Conservation (phyloP, 2,797 vertebrate genomes). For the Thunnus albacares region DNA sequence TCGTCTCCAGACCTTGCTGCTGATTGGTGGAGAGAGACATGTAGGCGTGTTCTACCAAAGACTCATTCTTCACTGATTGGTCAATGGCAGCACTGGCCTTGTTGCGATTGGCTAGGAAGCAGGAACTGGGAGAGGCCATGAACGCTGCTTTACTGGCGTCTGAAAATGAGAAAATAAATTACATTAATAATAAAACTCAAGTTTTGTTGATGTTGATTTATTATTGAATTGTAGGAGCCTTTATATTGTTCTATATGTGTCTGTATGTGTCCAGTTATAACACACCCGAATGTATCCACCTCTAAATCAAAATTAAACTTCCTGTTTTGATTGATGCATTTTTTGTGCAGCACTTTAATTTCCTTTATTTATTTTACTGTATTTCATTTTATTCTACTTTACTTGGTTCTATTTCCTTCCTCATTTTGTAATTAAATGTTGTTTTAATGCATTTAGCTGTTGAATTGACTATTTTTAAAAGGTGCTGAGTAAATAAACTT, state of each 20-base stretch:
- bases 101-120: conserved; percentile 96
- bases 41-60: conserved; percentile 86
- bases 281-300: not conserved
- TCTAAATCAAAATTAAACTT: not conserved
- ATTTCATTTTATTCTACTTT: not conserved
- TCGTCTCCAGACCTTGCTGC: conserved; percentile 82
- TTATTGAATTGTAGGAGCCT: too few species aligned
- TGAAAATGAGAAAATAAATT: conserved; percentile 69
- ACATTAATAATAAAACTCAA: not conserved
- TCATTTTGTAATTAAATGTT: too few species aligned
- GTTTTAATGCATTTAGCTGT: too few species aligned
- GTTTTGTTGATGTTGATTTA: not conserved
- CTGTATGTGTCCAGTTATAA: too few species aligned
- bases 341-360: not conserved
- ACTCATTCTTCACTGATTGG: conserved; percentile 93
- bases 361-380: not conserved
- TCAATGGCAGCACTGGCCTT: conserved; percentile 85
- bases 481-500: too few species aligned
- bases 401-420: too few species aligned
- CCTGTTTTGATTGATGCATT: too few species aligned
- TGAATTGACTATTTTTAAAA: too few species aligned
- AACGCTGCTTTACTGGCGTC: conserved; percentile 98
- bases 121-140: conserved; percentile 97
- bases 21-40: conserved; percentile 86
- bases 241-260: not conserved